Evolutionary conservation across 2,113 vertebrate species (phyloP), one percentile per base, ranked within the genome.

Genomic region (Oncorhynchus kisutch): DNA sequence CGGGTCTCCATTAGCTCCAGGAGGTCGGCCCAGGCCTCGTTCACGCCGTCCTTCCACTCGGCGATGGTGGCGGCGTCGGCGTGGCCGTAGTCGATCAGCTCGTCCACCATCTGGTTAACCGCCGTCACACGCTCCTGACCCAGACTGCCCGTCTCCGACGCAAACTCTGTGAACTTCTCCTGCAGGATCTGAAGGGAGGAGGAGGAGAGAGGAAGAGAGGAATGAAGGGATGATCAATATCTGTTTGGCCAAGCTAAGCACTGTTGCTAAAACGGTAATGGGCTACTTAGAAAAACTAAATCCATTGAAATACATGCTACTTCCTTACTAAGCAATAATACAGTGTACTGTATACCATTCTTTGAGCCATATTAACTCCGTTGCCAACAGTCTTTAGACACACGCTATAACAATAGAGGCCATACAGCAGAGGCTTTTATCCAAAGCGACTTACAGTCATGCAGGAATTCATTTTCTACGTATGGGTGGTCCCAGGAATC

Each of bases 101-200:
- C 97, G 0, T 99, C 95, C 87, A 97, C 97, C 97, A 99, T 97
- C 87, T 97, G 96, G 90, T 98, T 98, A 78, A 98, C 90, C 0
- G 96, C 96, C 0, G 94, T 93, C 85, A 99, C 94, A 6, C 97
- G 91, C 79, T 97, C 97, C 76, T 96, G 94, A 1, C 97, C 97
- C 0, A 95, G 79, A 0, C 83, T 94, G 67, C 96, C 95, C 0
- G 96, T 99, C 90, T 99, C 97, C 0, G 86, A 93, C 5, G 95
- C 95, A 2, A 99, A 98, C 85, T 96, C 96, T 0, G 96, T 96
- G 83, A 97, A 98, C 70, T 98, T 98, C 87, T 99, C 97, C 91
- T 98, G 97, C 6, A 99, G 92, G 66, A 94, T 88, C 94, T 94
- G 76, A 57, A 67, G 12, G 69, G 22, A 29, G 11, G 31, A 34